Base-by-base conservation (phyloP, 2,888 invertebrate genomes). In the Ochlodes sylvanus region DNA sequence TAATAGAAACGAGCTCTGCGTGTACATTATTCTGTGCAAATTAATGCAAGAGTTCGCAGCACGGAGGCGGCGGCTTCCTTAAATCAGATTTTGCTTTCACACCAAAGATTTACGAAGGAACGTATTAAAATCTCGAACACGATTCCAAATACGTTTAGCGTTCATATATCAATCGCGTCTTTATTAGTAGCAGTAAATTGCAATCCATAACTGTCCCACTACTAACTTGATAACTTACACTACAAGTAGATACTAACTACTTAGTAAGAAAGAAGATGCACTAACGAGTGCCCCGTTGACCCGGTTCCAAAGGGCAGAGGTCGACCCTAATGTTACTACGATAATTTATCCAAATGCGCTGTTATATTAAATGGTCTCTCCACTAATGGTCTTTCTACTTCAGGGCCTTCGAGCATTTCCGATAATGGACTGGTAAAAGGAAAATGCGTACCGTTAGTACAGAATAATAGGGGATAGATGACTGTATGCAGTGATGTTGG, bases 11-110 rank as follows among this genome's bases (percentile, higher is more conserved):
- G n/a, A n/a, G n/a, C 62, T 74, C 70, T 70, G 55, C 7, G 17
- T 4, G 12, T 42, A 62, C 21, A 27, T 56, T 79, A 66, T 50
- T 77, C 80, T 80, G 74, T 76, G 74, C 60, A 77, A 80, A 83
- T 81, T 80, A 84, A 84, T 81, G 80, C 82, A 78, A 76, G 74
- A 76, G 76, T 73, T 76, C 73, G 76, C 75, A 73, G 71, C 75
- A 72, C 69, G 71, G 73, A 73, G 78, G 78, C 79, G 78, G 77
- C 78, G 77, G 81, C 85, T 87, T 87, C 87, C 88, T 86, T 72
- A 80, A 83, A 88, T 86, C 87, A 85, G 86, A 83, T 87, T 87
- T 86, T 85, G 85, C 88, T 88, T 88, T 88, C 84, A 87, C 81
- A 77, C 83, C 77, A 79, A 82, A 79, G 78, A 80, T 78, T 76